Evolutionary conservation across 2,113 vertebrate species (phyloP).

Genomic region (Epinephelus moara): DNA sequence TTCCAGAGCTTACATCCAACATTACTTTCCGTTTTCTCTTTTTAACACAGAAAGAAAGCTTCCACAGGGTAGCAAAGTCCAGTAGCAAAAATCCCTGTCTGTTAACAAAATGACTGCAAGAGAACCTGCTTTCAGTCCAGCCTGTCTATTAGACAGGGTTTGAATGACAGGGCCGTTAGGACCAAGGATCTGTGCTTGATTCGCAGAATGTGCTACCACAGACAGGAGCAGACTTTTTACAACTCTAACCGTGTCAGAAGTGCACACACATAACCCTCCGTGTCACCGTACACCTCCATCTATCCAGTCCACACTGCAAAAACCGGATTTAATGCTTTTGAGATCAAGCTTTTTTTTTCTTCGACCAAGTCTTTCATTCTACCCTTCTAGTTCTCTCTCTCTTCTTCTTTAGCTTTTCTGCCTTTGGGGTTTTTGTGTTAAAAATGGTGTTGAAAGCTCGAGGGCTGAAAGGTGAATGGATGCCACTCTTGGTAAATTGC

Average conservation of each 20-base stretch:
- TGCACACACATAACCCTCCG: slow-evolving; percentile 26
- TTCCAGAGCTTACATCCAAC: background rate
- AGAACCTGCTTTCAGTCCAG: slow-evolving; percentile 22
- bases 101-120: slow-evolving; percentile 32
- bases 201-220: slow-evolving; percentile 34
- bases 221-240: slow-evolving; percentile 26
- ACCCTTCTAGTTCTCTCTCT: slow-evolving; percentile 17
- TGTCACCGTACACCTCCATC: slow-evolving; percentile 24
- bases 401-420: slow-evolving; percentile 39
- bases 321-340: slow-evolving; percentile 59
- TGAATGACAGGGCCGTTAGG: slow-evolving; percentile 39
- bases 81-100: slow-evolving; percentile 15
- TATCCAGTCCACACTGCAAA: slow-evolving; percentile 29
- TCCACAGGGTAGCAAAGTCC: background rate
- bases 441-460: slow-evolving; percentile 66
- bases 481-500: slow-evolving; percentile 72
- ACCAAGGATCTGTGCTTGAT: slow-evolving; percentile 24
- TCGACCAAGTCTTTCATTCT: slow-evolving; percentile 36
- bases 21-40: background rate
- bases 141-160: slow-evolving; percentile 30
- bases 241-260: slow-evolving; percentile 26
- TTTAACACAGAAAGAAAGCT: slow-evolving; percentile 3
- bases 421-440: slow-evolving; percentile 59
- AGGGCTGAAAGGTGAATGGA: slow-evolving; percentile 66
- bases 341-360: slow-evolving; percentile 42